Percentiles rank a stretch among this genome's conserved stretches.
These are phyloP conservation scores for Sycophila sp. DNA, from an alignment of 1,140 invertebrate species.

Conservation along the genomic window DNA sequence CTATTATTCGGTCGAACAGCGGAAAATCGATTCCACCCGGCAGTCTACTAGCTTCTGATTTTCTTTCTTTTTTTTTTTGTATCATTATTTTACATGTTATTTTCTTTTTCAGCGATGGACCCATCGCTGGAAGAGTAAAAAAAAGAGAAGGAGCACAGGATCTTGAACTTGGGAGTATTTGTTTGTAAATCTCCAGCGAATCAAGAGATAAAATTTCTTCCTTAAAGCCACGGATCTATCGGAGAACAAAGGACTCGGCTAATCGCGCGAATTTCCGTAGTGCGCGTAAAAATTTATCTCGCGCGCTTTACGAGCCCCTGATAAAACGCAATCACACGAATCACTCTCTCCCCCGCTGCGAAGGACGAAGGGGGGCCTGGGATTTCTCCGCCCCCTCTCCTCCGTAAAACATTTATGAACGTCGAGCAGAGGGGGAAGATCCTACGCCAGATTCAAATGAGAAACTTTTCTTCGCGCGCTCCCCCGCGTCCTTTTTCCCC, in stretches of 20 bases:
- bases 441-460: slow-evolving; percentile 39
- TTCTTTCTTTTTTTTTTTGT: too few relatives aligned
- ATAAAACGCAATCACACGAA: background rate
- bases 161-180: too few relatives aligned
- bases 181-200: too few relatives aligned
- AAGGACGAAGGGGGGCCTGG: background rate
- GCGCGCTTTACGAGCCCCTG: background rate
- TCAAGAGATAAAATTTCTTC: too few relatives aligned
- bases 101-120: too few relatives aligned
- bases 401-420: slow-evolving; percentile 38
- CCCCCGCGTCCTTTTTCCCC: slow-evolving; percentile 7
- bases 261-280: too few relatives aligned
- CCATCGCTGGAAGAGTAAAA: too few relatives aligned
- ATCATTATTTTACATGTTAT: too few relatives aligned
- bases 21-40: too few relatives aligned
- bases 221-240: background rate
- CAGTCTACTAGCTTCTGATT: too few relatives aligned
- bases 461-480: slow-evolving; percentile 21
- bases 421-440: slow-evolving; percentile 10
- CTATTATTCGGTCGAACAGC: background rate
- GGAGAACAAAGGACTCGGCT: background rate
- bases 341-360: background rate
- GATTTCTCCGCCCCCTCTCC: too few relatives aligned
- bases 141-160: too few relatives aligned
- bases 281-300: slow-evolving; percentile 33